Evolutionary conservation across 2,888 invertebrate genomes (phyloP), one percentile per base, ranked within the genome.

Genomic region (Eurois occulta): DNA sequence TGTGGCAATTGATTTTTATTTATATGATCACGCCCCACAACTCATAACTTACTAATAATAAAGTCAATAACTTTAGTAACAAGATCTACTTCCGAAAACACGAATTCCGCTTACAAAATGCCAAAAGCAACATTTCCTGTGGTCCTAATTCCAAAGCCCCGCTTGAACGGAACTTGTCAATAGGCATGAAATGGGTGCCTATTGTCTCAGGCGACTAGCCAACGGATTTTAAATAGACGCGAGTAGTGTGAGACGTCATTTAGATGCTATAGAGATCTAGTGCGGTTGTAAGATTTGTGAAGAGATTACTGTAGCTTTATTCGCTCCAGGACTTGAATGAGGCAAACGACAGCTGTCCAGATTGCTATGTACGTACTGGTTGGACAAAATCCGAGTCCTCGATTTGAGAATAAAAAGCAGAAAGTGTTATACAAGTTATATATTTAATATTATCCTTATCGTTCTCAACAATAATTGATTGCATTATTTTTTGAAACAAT

Each of bases 141-240:
- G 38, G 16, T 62, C 32, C 38, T 62, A 48, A 46, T 18, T 65
- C 28, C 46, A 46, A 60, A 46, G 13, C 32, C 69, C 68, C 72
- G 48, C 46, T 60, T 35, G 69, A 76, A 79, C 87, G 87, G 88
- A 88, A 84, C 80, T 81, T 41, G 77, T 74, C 86, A 80, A 86
- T 80, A 82, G 75, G 55, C 55, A 74, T 58, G 35, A 76, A 74
- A 78, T 78, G 68, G 78, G 38, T 60, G 46, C 70, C 68, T 78
- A 85, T 87, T 87, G 85, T 87, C 79, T 86, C 78, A 78, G 87
- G 79, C 83, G 74, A 21, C 41, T 16, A 48, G 87, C 80, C 78
- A 83, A 81, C 72, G 28, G 48, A 72, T 76, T 87, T 77, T 70
- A 86, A 86, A 84, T 83, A 78, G 78, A 82, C 43, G 62, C 43